Evolutionary conservation across 2,888 invertebrate species (phyloP).

Genomic region (Pandemis corylana): DNA sequence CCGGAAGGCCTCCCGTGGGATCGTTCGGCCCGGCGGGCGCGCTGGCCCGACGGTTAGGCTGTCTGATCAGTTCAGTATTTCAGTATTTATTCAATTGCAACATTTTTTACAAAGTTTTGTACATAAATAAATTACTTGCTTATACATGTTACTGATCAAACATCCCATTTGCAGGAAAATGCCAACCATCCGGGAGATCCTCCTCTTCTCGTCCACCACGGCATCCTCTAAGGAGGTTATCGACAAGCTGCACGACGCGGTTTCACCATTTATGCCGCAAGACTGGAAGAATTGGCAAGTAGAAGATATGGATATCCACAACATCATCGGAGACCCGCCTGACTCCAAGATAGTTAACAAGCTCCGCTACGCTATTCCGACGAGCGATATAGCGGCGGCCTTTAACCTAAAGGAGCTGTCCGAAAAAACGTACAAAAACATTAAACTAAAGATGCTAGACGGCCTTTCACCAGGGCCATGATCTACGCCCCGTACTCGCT

Average conservation of each 20-base stretch:
- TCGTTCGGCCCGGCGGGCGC: no score
- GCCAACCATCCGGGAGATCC: conserved; percentile 2
- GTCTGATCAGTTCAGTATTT: no score
- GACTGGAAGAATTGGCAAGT: conserved; percentile 6
- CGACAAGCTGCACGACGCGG: neutral
- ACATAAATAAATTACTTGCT: no score
- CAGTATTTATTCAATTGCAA: no score
- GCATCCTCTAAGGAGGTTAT: neutral
- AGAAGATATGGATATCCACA: neutral
- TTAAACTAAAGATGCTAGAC: conserved; percentile 5
- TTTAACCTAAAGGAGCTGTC: no score
- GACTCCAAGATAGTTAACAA: conserved; percentile 11
- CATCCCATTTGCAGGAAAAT: neutral
- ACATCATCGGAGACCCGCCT: conserved; percentile 2
- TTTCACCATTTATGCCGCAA: neutral
- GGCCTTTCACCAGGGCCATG: conserved; percentile 6
- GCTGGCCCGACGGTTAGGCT: no score
- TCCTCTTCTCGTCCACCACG: neutral
- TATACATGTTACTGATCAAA: no score
- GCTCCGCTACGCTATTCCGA: no score
- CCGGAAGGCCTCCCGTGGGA: no score
- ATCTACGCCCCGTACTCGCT: neutral
- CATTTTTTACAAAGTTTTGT: no score
- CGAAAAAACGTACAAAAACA: neutral
- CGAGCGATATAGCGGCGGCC: no score